Evolutionary conservation across 2,888 invertebrate genomes (phyloP), one percentile per base, ranked within the genome.

Genomic region (Ectemnius lituratus): DNA sequence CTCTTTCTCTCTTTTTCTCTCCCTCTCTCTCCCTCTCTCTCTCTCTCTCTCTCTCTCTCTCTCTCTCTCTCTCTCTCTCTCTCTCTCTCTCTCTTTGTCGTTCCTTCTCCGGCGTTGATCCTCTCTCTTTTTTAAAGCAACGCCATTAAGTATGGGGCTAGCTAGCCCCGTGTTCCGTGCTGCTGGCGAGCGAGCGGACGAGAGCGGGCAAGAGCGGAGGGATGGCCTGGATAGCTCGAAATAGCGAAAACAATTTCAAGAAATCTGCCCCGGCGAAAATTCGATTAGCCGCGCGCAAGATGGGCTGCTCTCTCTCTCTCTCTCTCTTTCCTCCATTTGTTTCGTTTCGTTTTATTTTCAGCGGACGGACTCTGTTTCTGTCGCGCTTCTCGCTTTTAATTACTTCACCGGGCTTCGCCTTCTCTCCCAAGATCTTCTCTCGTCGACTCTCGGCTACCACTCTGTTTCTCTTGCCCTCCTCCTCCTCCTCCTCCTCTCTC

Each of bases 291-390:
- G 85, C 79, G 37, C 37, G 87, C 84, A 84, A 88, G 88, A 88
- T 88, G 88, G 88, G 87, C 85, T 87, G 83, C 84, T 56, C 62
- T n/a, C 63, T 47, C 61, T 58, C 65, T 52, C 79, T 78, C 63
- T 20, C 57, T 57, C 63, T 46, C 52, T n/a, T 57, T 56, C 60
- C 85, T 87, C 83, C 88, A 83, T 86, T 87, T 87, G 87, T 86
- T 86, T 86, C 84, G 87, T 88, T 87, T 86, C 88, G 87, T 89
- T 90, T 90, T 89, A 89, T 90, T 90, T 90, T 88, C 86, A 84
- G 76, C 73, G 80, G 78, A 76, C 74, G 74, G 83, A 78, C 78
- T 81, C 80, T 77, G 84, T 83, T 83, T 83, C 83, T 80, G 82
- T 83, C 76, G 80, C 82, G 82, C 78, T 78, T 80, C 78, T 78